Evolutionary conservation across 64 coral and sea anemone species (phyloP), one percentile per base, ranked within the genome.

Genomic region (Stichodactyla helianthus): DNA sequence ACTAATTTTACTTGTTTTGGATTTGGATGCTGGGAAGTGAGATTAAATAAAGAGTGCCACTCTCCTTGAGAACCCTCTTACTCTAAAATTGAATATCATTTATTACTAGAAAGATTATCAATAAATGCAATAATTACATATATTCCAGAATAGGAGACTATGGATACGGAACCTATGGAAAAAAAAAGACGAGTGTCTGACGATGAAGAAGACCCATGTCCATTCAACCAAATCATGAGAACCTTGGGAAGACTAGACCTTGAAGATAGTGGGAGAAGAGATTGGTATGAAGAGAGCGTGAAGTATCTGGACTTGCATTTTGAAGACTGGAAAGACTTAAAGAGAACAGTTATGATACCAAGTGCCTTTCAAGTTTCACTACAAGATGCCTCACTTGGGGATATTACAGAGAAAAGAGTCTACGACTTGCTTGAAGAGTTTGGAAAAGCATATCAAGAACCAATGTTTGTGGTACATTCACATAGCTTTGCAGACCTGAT

Each of bases 401-500:
- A 57, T 4, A 18, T 9, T 4, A 76, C 86, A 51, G 91, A 92
- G 87, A 77, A 88, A 22, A 5, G 54, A 6, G 19, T 92, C 10
- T 92, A 78, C 55, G 17, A 84, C 56, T 56, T 92, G 77, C 79
- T 92, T 10, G 60, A 92, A 13, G 54, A 84, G 15, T 88, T 92
- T 88, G 87, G 91, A 57, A 51, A 80, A 18, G n/a, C 0, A 10
- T 79, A 84, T 16, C 84, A 86, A 0, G 71, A 93, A 18, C 91
- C 87, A 11, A 93, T 93, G 91, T 93, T 93, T 89, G 91, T 93
- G 13, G 76, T 93, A 6, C 87, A 93, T 71, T 89, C 91, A 10
- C 83, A 89, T 68, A 85, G 28, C 6, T 93, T 93, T 22, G 88
- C 15, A 11, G 83, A 93, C 11, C 70, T 27, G 18, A 31, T 88